Evolutionary conservation across 2,113 vertebrate genomes (phyloP).

Genomic region (Pachypanchax playfairii): DNA sequence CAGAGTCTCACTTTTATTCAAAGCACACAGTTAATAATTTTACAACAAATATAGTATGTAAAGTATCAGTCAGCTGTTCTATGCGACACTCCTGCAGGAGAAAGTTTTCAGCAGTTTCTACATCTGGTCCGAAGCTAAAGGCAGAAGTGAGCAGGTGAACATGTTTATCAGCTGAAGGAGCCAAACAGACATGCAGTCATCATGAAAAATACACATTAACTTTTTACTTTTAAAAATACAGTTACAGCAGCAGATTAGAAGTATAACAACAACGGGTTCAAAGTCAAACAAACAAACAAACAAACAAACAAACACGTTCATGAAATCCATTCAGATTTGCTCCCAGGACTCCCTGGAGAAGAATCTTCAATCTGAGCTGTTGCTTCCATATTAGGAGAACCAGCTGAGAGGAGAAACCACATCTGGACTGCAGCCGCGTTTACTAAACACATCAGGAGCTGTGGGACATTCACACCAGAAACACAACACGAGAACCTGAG

Average conservation of each 20-base stretch:
- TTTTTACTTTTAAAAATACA: no score
- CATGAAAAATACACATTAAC: no score
- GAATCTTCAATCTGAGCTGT: background rate
- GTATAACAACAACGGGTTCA: background rate
- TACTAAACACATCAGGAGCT: background rate
- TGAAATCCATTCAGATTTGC: background rate
- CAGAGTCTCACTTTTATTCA: background rate
- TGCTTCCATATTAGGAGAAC: constrained; percentile 34
- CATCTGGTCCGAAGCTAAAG: no score
- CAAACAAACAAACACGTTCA: background rate
- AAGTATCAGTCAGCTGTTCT: no score
- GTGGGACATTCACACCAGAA: constrained; percentile 20
- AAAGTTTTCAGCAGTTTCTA: no score
- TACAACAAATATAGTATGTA: no score
- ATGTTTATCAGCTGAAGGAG: no score
- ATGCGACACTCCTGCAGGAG: no score
- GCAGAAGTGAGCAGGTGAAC: no score
- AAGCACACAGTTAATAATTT: background rate
- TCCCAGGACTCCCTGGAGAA: constrained; percentile 8
- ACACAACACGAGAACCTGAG: no score
- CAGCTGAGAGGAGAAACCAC: constrained; percentile 21
- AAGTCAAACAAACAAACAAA: background rate
- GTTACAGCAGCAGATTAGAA: no score
- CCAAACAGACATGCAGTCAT: no score
- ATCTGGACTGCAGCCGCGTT: constrained; percentile 20